phyloP scores from a whole-genome alignment of 2,113 vertebrate genomes.

The Cyphomyrus discorhynchus region DNA sequence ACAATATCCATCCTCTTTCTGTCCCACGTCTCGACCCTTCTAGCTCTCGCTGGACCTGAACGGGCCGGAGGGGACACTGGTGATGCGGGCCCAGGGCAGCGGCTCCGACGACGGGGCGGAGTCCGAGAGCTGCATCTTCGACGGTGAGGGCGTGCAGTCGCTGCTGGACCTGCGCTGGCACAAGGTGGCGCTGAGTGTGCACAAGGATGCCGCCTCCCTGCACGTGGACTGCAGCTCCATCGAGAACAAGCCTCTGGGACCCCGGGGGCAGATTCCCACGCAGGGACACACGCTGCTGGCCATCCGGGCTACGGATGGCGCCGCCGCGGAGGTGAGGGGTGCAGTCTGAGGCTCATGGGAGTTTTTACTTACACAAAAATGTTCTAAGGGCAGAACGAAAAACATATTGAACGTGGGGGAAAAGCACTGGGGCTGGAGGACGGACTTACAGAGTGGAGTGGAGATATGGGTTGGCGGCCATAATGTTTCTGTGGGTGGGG shows the following conservation, averaged over 20 bases:
- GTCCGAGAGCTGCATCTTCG: conserved; percentile 62
- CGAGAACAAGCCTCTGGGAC: conserved; percentile 72
- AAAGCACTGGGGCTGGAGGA: not conserved
- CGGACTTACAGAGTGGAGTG: not conserved
- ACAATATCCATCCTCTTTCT: not conserved
- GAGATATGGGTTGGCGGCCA: not conserved
- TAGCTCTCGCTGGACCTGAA: conserved; percentile 83
- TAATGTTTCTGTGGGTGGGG: not conserved
- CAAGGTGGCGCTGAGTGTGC: conserved; percentile 76
- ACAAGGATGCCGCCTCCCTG: conserved; percentile 57
- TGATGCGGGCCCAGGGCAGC: conserved; percentile 59
- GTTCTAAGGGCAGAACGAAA: not conserved
- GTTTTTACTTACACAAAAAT: not conserved
- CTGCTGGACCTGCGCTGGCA: conserved; percentile 85
- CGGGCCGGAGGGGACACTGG: conserved; percentile 70
- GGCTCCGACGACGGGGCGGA: conserved; percentile 26
- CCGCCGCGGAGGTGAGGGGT: conserved; percentile 61
- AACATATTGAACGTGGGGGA: not conserved
- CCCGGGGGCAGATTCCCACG: conserved; percentile 35
- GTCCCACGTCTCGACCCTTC: not conserved
- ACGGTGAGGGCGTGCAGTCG: conserved; percentile 65
- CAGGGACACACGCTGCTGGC: conserved; percentile 75
- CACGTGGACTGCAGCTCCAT: conserved; percentile 80
- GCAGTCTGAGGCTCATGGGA: not conserved
- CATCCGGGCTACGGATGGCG: conserved; percentile 64